These are phyloP conservation scores for Aldrovandia affinis DNA, from an alignment of 2,797 vertebrate species.

Conservation along the genomic window DNA sequence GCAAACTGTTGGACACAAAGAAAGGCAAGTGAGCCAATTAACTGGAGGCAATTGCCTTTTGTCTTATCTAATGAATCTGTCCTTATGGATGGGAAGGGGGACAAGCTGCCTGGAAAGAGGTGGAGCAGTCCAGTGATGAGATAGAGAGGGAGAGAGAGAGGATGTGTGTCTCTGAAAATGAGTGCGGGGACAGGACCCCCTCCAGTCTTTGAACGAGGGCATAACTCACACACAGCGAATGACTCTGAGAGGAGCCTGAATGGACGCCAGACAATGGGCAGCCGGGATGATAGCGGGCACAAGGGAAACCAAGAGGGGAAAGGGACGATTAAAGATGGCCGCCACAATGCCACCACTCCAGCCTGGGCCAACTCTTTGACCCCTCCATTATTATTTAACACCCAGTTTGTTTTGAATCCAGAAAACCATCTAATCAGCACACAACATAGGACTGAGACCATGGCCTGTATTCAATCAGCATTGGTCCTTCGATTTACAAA, in stretches of 20 bases:
- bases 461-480: neutral
- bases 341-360: conserved; percentile 66
- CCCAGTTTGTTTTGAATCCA: conserved; percentile 73
- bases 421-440: neutral
- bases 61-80: conserved; percentile 75
- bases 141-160: conserved; percentile 66
- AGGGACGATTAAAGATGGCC: conserved; percentile 76
- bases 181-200: conserved; percentile 70
- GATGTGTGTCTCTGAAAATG: conserved; percentile 80
- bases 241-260: conserved; percentile 80
- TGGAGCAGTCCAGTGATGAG: conserved; percentile 78
- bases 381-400: conserved; percentile 64
- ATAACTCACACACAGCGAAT: conserved; percentile 84
- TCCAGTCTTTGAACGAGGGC: conserved; percentile 60
- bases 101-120: conserved; percentile 58
- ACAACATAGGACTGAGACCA: neutral
- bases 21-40: conserved; percentile 79
- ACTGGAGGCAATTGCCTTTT: conserved; percentile 73
- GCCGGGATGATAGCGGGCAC: conserved; percentile 66
- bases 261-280: conserved; percentile 74
- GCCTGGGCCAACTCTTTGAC: conserved; percentile 69
- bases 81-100: conserved; percentile 73
- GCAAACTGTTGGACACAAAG: conserved; percentile 81
- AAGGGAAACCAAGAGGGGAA: conserved; percentile 52
- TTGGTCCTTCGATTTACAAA: neutral